Base-by-base conservation (phyloP, 1,140 invertebrate species). In the Orussus abietinus region DNA sequence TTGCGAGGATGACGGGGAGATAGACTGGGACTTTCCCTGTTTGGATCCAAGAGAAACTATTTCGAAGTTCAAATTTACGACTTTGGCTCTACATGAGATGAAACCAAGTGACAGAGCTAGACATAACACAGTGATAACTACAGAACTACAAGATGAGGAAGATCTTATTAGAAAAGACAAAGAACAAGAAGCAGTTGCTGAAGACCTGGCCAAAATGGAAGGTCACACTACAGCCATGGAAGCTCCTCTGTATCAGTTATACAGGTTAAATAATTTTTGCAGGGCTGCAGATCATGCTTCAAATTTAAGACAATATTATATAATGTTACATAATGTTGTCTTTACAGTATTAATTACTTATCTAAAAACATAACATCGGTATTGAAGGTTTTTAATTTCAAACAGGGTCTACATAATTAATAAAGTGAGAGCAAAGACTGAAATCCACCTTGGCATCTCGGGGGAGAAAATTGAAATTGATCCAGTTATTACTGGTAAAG, bases 1-100 rank as follows among this genome's bases (percentile, higher is more conserved):
- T 57, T 92, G 89, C 11, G 94, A 97, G 75, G 94, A 97, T 61
- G 92, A 96, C 69, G 94, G 94, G n/a, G 93, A 96, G 72, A 88
- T 96, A 22, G 91, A 94, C 68, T 83, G 80, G 69, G 93, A 95
- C 54, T 96, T 98, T 65, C 92, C 93, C 1, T 86, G 85, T 53
- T 76, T 98, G 3, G 92, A 96, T 65, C 79, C 83, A 7, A 80
- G 80, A 53, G 93, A 97, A 74, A 82, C 82, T 11, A 86, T 96
- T 47, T 83, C 85, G 3, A 96, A 96, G 72, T 98, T 94, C 77
- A 90, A 90, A 18, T 96, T 97, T 68, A 82, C 80, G 5, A 86
- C 85, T 54, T 75, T 97, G 20, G 92, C 91, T n/a, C 71, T 97
- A 13, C 83, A 92, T 6, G 86, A 93, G 67, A 75, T 78, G 54